Evolutionary conservation across 1,140 invertebrate species (phyloP), one percentile per base, ranked within the genome.

Genomic region (Pinna nobilis): DNA sequence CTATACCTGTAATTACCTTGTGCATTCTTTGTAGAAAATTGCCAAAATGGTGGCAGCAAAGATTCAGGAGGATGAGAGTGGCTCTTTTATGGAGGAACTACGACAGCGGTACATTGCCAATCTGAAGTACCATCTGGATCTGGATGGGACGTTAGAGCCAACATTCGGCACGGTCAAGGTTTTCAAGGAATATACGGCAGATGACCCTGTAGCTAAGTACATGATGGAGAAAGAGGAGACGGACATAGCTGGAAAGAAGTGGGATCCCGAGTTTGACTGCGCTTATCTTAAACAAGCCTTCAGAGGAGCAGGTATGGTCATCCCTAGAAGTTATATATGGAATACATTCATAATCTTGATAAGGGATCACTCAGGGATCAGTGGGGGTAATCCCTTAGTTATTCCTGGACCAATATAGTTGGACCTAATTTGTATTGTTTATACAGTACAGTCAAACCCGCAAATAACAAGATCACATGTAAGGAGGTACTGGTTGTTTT

Each of bases 291-390:
- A 81, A 28, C 79, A 83, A 50, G 88, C 87, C 9, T 87, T 88
- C 83, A 88, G 88, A 78, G 87, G 87, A 25, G 47, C 84, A 37
- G 88, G 88, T 86, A 68, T 37, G 37, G 44, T 23, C 18, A n/a
- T 23, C n/a, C n/a, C n/a, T n/a, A n/a, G n/a, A n/a, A n/a, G n/a
- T n/a, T n/a, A n/a, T n/a, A n/a, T n/a, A n/a, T n/a, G n/a, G n/a
- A n/a, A n/a, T n/a, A n/a, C n/a, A n/a, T n/a, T n/a, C n/a, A n/a
- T n/a, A n/a, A n/a, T n/a, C n/a, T n/a, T n/a, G n/a, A n/a, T n/a
- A n/a, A n/a, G n/a, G n/a, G n/a, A n/a, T n/a, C n/a, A n/a, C n/a
- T n/a, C n/a, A n/a, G n/a, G n/a, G n/a, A n/a, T n/a, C n/a, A n/a
- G n/a, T n/a, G n/a, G n/a, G n/a, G n/a, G n/a, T n/a, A n/a, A n/a